Evolutionary conservation across 2,888 invertebrate species (phyloP).

Genomic region (Scaptomyza polygonia): DNA sequence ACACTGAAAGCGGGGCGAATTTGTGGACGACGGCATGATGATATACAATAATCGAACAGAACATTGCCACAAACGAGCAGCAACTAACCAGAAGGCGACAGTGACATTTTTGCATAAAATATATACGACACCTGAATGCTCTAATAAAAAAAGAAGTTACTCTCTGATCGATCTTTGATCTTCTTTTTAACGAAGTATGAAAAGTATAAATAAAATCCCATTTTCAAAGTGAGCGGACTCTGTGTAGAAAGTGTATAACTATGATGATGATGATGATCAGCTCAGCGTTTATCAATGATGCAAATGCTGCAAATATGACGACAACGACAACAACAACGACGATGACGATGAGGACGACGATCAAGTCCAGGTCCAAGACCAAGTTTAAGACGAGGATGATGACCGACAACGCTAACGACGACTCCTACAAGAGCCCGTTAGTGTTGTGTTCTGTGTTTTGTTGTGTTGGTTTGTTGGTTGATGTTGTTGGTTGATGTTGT

Average conservation of each 20-base stretch:
- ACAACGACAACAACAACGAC: conserved; percentile 33
- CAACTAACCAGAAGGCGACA: conserved; percentile 36
- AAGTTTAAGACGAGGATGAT: conserved; percentile 36
- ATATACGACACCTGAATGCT: conserved; percentile 27
- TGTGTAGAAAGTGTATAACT: conserved; percentile 22
- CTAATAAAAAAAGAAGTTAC: conserved; percentile 10
- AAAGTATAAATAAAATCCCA: not conserved
- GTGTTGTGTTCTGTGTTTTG: conserved; percentile 40
- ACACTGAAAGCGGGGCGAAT: not conserved
- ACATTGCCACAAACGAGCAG: conserved; percentile 65
- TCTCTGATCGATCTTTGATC: not conserved
- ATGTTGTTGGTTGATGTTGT: not conserved
- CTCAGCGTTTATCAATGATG: conserved; percentile 60
- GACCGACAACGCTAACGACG: conserved; percentile 51
- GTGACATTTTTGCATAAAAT: not conserved
- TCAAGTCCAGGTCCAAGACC: conserved; percentile 30
- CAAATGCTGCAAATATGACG: conserved; percentile 57
- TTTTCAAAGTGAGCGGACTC: not conserved
- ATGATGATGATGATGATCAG: conserved; percentile 47
- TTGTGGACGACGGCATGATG: conserved; percentile 53
- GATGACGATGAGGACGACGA: not conserved
- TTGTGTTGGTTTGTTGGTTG: conserved; percentile 11
- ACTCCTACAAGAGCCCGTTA: conserved; percentile 74
- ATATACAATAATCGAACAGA: conserved; percentile 76
- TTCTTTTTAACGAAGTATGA: not conserved